Evolutionary conservation across 2,113 vertebrate species (phyloP).

Genomic region (Petromus typicus): DNA sequence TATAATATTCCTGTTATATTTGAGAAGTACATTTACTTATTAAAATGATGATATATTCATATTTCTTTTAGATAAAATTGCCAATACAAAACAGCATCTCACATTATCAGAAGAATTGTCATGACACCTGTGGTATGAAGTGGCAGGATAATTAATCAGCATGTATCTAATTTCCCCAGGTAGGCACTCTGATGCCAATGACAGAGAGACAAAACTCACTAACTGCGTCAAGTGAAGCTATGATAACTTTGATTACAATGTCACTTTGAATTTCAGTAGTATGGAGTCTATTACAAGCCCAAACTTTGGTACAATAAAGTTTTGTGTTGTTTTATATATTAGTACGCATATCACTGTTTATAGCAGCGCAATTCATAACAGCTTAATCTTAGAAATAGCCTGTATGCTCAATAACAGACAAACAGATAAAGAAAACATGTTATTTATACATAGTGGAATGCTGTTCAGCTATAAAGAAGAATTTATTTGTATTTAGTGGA

Average conservation of each 20-base stretch:
- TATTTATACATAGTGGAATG: not conserved
- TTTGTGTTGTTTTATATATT: not conserved
- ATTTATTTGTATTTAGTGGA: not conserved
- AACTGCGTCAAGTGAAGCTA: not conserved
- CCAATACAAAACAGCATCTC: not conserved
- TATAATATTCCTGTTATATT: not conserved
- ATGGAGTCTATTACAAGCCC: not conserved
- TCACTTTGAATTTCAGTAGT: not conserved
- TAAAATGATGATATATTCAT: not conserved
- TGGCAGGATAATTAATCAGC: not conserved
- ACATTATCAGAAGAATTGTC: not conserved
- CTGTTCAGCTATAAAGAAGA: not conserved
- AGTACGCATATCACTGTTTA: not conserved
- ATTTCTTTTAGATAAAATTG: conserved; percentile 17
- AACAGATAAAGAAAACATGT: not conserved
- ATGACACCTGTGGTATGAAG: not conserved
- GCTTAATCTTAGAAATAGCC: not conserved
- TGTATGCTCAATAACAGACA: not conserved
- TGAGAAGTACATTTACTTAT: conserved; percentile 7
- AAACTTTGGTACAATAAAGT: not conserved
- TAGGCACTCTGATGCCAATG: not conserved
- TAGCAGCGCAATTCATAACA: not conserved
- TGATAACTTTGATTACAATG: not conserved
- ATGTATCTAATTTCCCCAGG: conserved; percentile 15
- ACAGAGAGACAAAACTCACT: not conserved